Percentiles rank a stretch among this genome's conserved stretches.
Conservation (phyloP, 2,888 invertebrate genomes). For the Notocelia uddmanniana region DNA sequence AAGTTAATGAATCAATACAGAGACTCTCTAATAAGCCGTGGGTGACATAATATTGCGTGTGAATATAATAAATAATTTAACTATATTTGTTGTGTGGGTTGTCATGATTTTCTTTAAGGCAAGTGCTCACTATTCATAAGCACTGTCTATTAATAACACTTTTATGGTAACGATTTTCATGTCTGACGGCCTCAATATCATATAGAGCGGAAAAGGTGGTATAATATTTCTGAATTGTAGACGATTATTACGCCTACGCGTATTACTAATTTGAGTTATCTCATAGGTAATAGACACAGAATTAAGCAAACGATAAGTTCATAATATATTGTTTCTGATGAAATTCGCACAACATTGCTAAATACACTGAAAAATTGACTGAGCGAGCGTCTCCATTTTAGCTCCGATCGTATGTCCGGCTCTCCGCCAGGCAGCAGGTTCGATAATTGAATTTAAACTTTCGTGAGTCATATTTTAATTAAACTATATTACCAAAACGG, state of each 20-base stretch:
- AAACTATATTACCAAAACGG: no score
- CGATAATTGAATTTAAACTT: no score
- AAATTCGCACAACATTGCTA: neutral
- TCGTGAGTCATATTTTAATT: no score
- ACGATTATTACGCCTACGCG: neutral
- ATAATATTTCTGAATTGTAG: neutral
- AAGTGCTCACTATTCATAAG: neutral
- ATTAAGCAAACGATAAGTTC: neutral
- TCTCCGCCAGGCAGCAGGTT: no score
- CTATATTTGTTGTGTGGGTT: conserved; percentile 7
- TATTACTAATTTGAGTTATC: no score
- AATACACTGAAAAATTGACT: neutral
- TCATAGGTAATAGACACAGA: neutral
- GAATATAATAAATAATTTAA: conserved; percentile 6
- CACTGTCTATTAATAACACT: neutral
- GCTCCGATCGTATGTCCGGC: no score
- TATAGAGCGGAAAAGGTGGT: neutral
- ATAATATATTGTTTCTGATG: neutral
- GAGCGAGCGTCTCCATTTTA: no score
- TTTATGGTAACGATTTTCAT: neutral
- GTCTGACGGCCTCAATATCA: neutral
- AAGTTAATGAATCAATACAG: no score
- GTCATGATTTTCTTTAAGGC: conserved; percentile 1
- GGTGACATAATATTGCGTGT: neutral
- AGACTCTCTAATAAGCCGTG: neutral